A percentile compares a stretch with the other conserved stretches of the same genome.
phyloP scores from a whole-genome alignment of 1,140 invertebrate genomes.

The Linepithema humile region DNA sequence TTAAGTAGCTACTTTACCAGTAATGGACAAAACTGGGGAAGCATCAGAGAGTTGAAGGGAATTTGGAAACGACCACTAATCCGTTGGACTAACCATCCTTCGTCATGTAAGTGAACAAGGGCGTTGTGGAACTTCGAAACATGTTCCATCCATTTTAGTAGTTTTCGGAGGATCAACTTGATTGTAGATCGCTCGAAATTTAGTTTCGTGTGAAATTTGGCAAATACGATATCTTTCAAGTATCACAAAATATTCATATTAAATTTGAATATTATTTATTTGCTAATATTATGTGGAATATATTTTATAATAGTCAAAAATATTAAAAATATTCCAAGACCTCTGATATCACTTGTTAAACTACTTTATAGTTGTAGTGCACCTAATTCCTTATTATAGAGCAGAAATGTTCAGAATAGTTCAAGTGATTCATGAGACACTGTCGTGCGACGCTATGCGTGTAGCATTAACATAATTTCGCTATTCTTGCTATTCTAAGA shows the following conservation, averaged over 20 bases:
- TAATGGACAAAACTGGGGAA: slow-evolving; percentile 36
- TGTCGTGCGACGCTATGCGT: not conserved
- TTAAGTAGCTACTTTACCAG: slow-evolving; percentile 30
- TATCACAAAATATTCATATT: not conserved
- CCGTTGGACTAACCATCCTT: slow-evolving; percentile 36
- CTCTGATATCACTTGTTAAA: not conserved
- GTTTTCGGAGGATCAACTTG: slow-evolving; percentile 27
- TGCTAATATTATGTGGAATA: not conserved
- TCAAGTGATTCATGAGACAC: not conserved
- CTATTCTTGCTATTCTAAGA: not conserved
- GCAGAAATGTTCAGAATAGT: not conserved
- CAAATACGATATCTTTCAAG: not conserved
- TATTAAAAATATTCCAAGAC: not conserved
- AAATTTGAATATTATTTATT: not conserved
- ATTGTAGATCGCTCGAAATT: slow-evolving; percentile 33
- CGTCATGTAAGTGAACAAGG: slow-evolving; percentile 32
- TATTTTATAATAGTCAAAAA: too few relatives aligned
- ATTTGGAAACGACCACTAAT: slow-evolving; percentile 59
- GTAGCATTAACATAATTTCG: not conserved
- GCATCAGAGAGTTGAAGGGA: slow-evolving; percentile 32
- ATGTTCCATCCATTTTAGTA: slow-evolving; percentile 54
- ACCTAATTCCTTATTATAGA: not conserved
- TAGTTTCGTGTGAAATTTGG: not conserved
- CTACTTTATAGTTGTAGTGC: not conserved
- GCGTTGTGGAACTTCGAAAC: slow-evolving; percentile 51